These are phyloP conservation scores for Cylindroiulus punctatus DNA, from an alignment of 2,888 invertebrate genomes.

Conservation along the genomic window DNA sequence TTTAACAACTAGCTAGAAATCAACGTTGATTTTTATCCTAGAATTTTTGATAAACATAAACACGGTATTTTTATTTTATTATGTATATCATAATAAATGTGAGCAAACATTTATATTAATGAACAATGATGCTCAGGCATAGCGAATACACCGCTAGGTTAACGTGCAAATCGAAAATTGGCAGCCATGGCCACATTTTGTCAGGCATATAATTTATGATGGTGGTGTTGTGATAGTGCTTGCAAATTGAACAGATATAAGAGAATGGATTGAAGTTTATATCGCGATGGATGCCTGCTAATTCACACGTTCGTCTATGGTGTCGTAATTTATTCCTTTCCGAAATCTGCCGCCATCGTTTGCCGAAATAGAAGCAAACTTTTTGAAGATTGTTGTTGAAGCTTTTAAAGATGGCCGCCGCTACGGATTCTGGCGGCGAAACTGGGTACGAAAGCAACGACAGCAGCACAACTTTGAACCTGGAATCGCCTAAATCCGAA, in stretches of 20 bases:
- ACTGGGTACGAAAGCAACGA: conserved; percentile 79
- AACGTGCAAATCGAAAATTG: not conserved
- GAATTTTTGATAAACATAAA: too few relatives aligned
- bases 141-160: not conserved
- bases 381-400: conserved; percentile 25
- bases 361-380: not conserved
- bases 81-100: too few relatives aligned
- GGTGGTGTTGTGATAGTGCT: not conserved
- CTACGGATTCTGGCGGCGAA: conserved; percentile 78
- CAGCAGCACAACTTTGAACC: conserved; percentile 59
- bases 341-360: not conserved
- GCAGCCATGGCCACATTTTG: too few relatives aligned
- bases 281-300: not conserved
- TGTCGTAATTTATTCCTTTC: not conserved
- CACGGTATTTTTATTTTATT: too few relatives aligned
- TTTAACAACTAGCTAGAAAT: too few relatives aligned
- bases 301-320: not conserved
- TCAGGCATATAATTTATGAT: too few relatives aligned
- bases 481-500: conserved; percentile 58
- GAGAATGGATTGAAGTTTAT: not conserved
- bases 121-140: not conserved
- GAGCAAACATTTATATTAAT: not conserved
- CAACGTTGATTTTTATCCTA: too few relatives aligned
- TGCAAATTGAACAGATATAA: not conserved
- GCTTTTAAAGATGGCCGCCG: conserved; percentile 63